Evolutionary conservation across 2,797 vertebrate species (phyloP).

Genomic region (Lepidocolaptes lacrymiger): DNA sequence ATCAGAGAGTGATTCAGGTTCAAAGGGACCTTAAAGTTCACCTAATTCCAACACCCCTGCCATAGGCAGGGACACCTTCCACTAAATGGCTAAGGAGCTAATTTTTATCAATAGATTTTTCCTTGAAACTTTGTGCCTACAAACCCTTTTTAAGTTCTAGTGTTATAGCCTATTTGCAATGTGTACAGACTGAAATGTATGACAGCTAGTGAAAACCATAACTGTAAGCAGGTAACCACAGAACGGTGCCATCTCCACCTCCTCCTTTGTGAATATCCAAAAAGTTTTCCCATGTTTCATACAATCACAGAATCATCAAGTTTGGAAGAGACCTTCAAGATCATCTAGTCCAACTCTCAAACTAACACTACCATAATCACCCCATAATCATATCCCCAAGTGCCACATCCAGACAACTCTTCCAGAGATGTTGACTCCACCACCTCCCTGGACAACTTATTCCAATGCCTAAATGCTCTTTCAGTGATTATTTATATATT

Average conservation of each 20-base stretch:
- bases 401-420: background rate
- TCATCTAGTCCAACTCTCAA: background rate
- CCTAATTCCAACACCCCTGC: background rate
- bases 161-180: rapidly evolving
- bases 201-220: background rate
- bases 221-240: background rate
- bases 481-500: rapidly evolving
- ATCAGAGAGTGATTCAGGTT: background rate
- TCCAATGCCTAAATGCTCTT: background rate
- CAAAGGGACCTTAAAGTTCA: background rate
- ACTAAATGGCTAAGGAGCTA: background rate
- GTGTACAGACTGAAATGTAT: rapidly evolving
- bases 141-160: background rate
- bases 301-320: background rate
- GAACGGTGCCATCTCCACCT: background rate
- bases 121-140: background rate
- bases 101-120: background rate
- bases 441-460: background rate
- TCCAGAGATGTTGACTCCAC: background rate
- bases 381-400: background rate
- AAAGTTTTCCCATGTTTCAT: background rate
- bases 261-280: background rate
- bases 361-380: background rate
- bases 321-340: background rate
- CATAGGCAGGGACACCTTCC: background rate